phyloP scores from a whole-genome alignment of 1,140 invertebrate genomes.

The Holcopasites calliopsidis region DNA sequence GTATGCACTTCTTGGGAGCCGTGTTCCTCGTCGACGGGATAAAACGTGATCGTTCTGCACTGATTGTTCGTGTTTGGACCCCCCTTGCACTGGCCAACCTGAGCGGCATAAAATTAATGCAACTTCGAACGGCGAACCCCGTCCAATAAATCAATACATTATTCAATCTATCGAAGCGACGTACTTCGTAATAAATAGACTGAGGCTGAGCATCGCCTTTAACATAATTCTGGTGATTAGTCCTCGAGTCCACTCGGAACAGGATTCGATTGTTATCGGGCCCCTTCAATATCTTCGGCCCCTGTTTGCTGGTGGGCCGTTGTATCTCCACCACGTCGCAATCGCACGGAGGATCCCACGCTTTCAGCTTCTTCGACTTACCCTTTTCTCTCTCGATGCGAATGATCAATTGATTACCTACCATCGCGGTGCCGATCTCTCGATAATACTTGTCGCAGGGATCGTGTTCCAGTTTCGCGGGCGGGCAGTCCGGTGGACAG shows the following conservation, averaged over 20 bases:
- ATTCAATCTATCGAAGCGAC: too few relatives aligned
- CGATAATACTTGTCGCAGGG: constrained; percentile 64
- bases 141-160: too few relatives aligned
- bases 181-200: constrained; percentile 63
- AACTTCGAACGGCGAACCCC: too few relatives aligned
- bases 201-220: constrained; percentile 58
- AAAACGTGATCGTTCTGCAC: constrained; percentile 69
- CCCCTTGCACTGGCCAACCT: constrained; percentile 50
- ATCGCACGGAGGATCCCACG: constrained; percentile 72
- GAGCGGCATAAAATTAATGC: not conserved
- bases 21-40: constrained; percentile 56
- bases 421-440: constrained; percentile 70
- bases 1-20: constrained; percentile 68
- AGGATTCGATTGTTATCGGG: constrained; percentile 71
- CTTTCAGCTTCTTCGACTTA: constrained; percentile 48
- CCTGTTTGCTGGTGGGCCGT: constrained; percentile 64
- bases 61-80: constrained; percentile 48
- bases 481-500: not conserved
- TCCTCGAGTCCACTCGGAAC: constrained; percentile 67
- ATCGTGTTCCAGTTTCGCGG: constrained; percentile 6
- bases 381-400: constrained; percentile 73
- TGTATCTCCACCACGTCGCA: constrained; percentile 72
- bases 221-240: constrained; percentile 35
- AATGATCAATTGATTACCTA: constrained; percentile 73
- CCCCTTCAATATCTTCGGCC: constrained; percentile 70